Conservation (phyloP, 2,888 invertebrate genomes). For the Spatulosminthurus flaviceps region DNA sequence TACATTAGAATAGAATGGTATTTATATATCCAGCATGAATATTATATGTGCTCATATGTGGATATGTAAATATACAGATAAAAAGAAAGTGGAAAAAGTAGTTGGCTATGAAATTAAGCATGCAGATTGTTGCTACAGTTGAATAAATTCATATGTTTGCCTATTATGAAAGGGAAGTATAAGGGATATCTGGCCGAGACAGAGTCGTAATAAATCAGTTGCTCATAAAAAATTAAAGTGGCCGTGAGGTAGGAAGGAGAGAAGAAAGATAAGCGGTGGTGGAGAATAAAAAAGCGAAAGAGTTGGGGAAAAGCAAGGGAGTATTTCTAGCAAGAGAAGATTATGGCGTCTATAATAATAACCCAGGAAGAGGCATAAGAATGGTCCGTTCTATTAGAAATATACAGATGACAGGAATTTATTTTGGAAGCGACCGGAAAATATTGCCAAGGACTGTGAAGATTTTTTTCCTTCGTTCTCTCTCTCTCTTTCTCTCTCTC, state of each 20-base stretch:
- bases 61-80: not conserved
- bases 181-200: conserved; percentile 55
- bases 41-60: too few relatives aligned
- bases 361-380: conserved; percentile 40
- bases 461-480: conserved; percentile 33
- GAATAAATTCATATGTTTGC: conserved; percentile 22
- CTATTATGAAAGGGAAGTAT: not conserved
- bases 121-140: conserved; percentile 48
- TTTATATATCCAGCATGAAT: too few relatives aligned
- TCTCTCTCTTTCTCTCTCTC: too few relatives aligned
- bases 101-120: not conserved
- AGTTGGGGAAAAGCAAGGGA: not conserved
- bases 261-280: not conserved
- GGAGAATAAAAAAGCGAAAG: conserved; percentile 2
- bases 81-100: too few relatives aligned
- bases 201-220: conserved; percentile 57
- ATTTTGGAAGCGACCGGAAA: conserved; percentile 48
- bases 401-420: conserved; percentile 53
- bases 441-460: conserved; percentile 42
- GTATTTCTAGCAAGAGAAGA: not conserved
- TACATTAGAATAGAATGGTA: too few relatives aligned
- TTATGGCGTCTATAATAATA: conserved; percentile 20
- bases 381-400: conserved; percentile 48
- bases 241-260: conserved; percentile 41
- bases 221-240: conserved; percentile 58